Evolutionary conservation across 2,888 invertebrate genomes (phyloP), one percentile per base, ranked within the genome.

Genomic region (Galerucella nymphaeae): DNA sequence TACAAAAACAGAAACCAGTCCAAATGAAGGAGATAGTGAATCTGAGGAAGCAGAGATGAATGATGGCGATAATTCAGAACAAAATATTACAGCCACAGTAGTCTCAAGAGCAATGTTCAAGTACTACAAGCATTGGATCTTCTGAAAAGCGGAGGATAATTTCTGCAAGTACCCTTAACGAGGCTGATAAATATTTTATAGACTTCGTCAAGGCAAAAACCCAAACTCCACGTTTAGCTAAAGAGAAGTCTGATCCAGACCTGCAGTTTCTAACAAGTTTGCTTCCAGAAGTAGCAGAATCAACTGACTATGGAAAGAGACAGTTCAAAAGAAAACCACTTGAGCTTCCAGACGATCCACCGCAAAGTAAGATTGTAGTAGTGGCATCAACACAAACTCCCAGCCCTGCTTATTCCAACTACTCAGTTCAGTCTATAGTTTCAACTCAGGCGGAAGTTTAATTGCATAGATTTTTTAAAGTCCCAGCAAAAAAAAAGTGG

Each of bases 381-480:
- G 50, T 41, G 38, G 30, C 57, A 57, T 57, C 66, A 55, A 41
- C 16, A 57, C 66, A 57, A 57, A 13, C 66, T 57, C 68, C 68
- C 20, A 61, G 69, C 69, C 69, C 69, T 69, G 69, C 48, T 69
- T 62, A 50, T 69, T 62, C 69, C 62, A 69, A 50, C 53, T 69
- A 62, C 69, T 69, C 69, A 69, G 16, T 23, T 69, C 62, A 61
- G 20, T 69, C 69, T 3, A 23, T 2, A 18, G 16, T 61, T 55
- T 66, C 66, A 66, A 55, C 66, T 48, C 57, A 55, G n/a, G n/a
- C n/a, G n/a, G n/a, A n/a, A n/a, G n/a, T n/a, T n/a, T n/a, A n/a
- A n/a, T n/a, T n/a, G n/a, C n/a, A n/a, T n/a, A n/a, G n/a, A n/a
- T n/a, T n/a, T n/a, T n/a, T n/a, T n/a, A n/a, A n/a, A n/a, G n/a